Base-by-base conservation (phyloP, 2,888 invertebrate genomes). In the Scaeva pyrastri region DNA sequence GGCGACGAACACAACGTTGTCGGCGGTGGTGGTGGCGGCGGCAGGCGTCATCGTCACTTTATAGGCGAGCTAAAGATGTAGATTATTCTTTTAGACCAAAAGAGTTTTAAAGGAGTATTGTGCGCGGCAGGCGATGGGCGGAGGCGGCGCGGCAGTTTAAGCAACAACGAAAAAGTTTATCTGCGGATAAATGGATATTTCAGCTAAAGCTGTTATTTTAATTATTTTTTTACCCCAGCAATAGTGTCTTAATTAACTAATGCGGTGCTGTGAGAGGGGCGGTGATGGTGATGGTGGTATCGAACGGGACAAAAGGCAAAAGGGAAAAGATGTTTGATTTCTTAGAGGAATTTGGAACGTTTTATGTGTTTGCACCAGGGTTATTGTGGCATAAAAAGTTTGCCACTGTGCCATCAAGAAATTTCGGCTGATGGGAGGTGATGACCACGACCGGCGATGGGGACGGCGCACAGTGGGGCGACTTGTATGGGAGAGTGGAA, bases 211-310 rank as follows among this genome's bases (percentile, higher is more conserved):
- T 86, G 86, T 86, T 86, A 86, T 86, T 86, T 86, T 86, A 86
- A 86, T 86, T 86, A 82, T 86, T 86, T 86, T 86, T 82, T 68
- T 79, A 31, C 5, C 31, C 86, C 77, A 81, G 86, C 86, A 86
- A 86, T 86, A 86, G 82, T 86, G 82, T 86, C 86, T 86, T 86
- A 86, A 86, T 86, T 86, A 86, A 86, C 86, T 86, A 86, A 86
- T 82, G 86, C 82, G 82, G 71, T 41, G 12, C 8, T n/a, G n/a
- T n/a, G n/a, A n/a, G n/a, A n/a, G n/a, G n/a, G n/a, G n/a, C n/a
- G n/a, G n/a, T n/a, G n/a, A n/a, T n/a, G n/a, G n/a, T n/a, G n/a
- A n/a, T n/a, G n/a, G n/a, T n/a, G 48, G 6, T 31, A 45, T 0
- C 0, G 2, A n/a, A 4, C 21, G 41, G 3, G 10, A 6, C 6